Conservation (phyloP, 1,140 invertebrate species). For the Goniozus legneri region DNA sequence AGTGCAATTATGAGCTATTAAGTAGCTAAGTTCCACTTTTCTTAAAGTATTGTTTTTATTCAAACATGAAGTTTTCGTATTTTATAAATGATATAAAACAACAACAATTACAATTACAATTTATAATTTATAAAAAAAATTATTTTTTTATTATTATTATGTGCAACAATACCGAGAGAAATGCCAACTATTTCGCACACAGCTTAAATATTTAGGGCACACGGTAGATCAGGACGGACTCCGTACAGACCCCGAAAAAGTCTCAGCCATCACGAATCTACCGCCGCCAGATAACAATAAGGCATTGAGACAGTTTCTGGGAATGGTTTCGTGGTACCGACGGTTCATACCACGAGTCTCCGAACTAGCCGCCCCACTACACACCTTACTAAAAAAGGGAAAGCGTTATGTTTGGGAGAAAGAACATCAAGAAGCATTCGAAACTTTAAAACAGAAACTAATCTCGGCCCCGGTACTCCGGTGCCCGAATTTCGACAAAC, state of each 20-base stretch:
- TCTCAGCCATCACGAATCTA: conserved; percentile 1
- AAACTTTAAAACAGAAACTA: conserved; percentile 15
- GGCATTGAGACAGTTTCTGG: conserved; percentile 24
- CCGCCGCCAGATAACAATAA: conserved; percentile 8
- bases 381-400: conserved; percentile 16
- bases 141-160: no score
- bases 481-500: conserved; percentile 26
- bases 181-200: neutral
- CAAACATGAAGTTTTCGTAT: no score
- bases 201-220: conserved; percentile 30
- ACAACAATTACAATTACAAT: no score
- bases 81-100: no score
- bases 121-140: no score
- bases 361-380: conserved; percentile 21
- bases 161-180: no score
- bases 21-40: no score
- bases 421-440: conserved; percentile 11
- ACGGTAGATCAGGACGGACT: conserved; percentile 34
- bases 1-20: no score
- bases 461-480: conserved; percentile 17
- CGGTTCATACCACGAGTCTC: conserved; percentile 31
- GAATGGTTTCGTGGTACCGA: conserved; percentile 29
- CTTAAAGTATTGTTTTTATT: no score
- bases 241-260: conserved; percentile 34
- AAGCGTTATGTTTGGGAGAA: conserved; percentile 9